Evolutionary conservation across 2,113 vertebrate genomes (phyloP).

Genomic region (Lophura nycthemera): DNA sequence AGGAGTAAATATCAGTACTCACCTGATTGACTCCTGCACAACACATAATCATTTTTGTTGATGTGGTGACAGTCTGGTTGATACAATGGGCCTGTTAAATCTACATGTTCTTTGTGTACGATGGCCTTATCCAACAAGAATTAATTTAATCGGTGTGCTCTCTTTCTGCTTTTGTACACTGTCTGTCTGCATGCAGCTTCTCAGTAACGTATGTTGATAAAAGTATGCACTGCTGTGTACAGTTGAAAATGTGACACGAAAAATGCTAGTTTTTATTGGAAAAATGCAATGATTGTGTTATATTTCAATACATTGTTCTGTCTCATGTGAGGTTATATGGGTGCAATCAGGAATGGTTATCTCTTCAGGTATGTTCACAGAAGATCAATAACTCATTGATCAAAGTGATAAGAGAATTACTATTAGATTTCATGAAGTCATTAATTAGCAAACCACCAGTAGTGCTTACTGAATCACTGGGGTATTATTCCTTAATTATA

Average conservation of each 20-base stretch:
- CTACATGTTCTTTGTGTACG: not conserved
- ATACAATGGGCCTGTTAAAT: not conserved
- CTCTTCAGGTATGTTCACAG: not conserved
- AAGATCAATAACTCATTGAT: slow-evolving; percentile 45
- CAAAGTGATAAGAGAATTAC: not conserved
- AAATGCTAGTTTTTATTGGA: not conserved
- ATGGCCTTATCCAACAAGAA: not conserved
- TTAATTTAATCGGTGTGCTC: not conserved
- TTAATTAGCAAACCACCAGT: slow-evolving; percentile 52
- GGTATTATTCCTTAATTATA: slow-evolving; percentile 60
- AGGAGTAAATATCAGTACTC: not conserved
- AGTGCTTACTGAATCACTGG: slow-evolving; percentile 40
- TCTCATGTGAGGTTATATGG: not conserved
- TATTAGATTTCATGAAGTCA: not conserved
- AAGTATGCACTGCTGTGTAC: not conserved
- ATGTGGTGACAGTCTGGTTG: not conserved
- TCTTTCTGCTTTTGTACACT: not conserved
- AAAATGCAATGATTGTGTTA: not conserved
- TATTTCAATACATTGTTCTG: not conserved
- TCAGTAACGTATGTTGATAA: not conserved
- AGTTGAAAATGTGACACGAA: not conserved
- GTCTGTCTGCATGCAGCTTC: not conserved
- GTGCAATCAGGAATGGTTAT: not conserved
- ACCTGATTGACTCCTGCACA: accelerated
- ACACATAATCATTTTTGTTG: not conserved